Conservation (phyloP, 2,113 vertebrate species). For the Eolophus roseicapilla region DNA sequence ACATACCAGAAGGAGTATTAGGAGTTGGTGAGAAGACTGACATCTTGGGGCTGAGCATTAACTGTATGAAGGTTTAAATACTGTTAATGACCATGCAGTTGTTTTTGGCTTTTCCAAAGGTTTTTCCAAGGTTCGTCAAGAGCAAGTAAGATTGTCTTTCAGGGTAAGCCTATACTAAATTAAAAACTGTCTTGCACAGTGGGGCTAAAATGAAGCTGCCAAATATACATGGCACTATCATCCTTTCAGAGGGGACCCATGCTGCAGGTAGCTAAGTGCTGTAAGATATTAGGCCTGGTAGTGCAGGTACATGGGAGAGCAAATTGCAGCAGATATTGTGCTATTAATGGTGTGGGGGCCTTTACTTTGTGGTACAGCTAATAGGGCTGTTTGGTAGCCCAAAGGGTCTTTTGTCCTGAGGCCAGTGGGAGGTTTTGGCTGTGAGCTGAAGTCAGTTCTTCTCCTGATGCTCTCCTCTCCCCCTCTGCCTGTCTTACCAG, state of each 20-base stretch:
- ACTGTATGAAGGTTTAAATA: background rate
- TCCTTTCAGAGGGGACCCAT: background rate
- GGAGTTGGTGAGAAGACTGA: background rate
- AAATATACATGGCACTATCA: background rate
- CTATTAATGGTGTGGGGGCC: background rate
- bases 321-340: background rate
- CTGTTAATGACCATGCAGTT: background rate
- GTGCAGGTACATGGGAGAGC: background rate
- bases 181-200: background rate
- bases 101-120: background rate
- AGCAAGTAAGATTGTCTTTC: background rate
- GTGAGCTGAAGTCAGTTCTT: background rate
- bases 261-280: background rate
- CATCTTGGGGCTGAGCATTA: background rate
- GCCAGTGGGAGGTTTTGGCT: background rate
- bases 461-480: background rate
- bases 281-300: background rate
- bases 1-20: background rate
- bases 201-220: background rate
- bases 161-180: background rate
- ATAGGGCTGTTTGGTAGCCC: background rate
- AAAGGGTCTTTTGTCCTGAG: background rate
- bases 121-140: background rate
- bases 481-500: background rate
- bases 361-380: background rate